Conservation (phyloP, 2,888 invertebrate species). For the Chloromyia formosa region DNA sequence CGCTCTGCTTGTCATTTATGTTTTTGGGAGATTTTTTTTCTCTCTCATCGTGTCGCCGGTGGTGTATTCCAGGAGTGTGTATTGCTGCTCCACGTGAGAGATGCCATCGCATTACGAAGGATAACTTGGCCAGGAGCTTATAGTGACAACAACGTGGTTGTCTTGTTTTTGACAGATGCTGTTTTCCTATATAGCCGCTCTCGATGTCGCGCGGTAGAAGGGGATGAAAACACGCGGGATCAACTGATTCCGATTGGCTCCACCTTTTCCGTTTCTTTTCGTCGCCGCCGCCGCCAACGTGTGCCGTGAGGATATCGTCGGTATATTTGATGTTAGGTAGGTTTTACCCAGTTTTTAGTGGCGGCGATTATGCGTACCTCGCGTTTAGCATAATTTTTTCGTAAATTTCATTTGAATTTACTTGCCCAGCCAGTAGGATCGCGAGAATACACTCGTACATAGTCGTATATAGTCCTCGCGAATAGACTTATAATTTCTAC, state of each 20-base stretch:
- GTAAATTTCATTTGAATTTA: conserved; percentile 44
- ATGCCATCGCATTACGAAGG: background rate
- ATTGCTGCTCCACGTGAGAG: background rate
- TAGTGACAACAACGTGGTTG: conserved; percentile 40
- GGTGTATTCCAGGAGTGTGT: background rate
- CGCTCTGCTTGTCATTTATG: conserved; percentile 21
- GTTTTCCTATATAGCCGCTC: conserved; percentile 33
- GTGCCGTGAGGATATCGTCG: background rate
- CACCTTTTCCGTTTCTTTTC: conserved; percentile 44
- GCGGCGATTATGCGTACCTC: conserved; percentile 44
- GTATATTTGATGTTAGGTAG: conserved; percentile 35
- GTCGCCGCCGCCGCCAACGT: background rate
- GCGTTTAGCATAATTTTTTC: conserved; percentile 44
- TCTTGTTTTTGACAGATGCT: conserved; percentile 42
- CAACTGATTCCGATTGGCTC: conserved; percentile 43
- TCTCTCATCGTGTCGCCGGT: conserved; percentile 10
- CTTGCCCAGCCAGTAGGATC: conserved; percentile 42
- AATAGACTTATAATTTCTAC: conserved; percentile 32
- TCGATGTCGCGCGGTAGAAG: conserved; percentile 3
- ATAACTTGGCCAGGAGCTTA: conserved; percentile 39
- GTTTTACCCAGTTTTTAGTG: conserved; percentile 41
- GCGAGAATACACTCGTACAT: conserved; percentile 26
- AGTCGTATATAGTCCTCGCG: background rate
- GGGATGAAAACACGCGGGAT: conserved; percentile 33
- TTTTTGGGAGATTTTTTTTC: conserved; percentile 9